A percentile compares a stretch with the other conserved stretches of the same genome.
Conservation (phyloP, 2,113 vertebrate genomes). For the Trogon melanurus region DNA sequence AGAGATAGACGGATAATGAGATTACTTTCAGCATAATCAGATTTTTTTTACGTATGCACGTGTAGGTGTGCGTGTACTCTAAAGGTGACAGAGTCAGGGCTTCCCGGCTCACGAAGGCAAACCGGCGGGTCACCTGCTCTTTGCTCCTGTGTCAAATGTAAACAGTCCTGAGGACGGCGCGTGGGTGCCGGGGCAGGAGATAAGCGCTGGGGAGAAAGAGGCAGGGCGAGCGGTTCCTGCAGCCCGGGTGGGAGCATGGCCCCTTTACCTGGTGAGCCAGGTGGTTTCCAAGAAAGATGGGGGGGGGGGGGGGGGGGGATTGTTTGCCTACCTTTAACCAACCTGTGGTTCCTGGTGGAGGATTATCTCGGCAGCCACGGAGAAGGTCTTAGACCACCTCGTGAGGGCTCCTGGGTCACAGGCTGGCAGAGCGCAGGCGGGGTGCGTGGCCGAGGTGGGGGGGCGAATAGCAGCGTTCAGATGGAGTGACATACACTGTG, state of each 20-base stretch:
- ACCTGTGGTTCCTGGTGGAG: not conserved
- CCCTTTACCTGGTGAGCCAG: constrained; percentile 37
- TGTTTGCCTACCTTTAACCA: not conserved
- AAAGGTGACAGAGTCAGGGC: not conserved
- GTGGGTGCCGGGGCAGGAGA: constrained; percentile 34
- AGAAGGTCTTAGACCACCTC: not conserved
- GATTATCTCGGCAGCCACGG: not conserved
- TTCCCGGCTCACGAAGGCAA: not conserved
- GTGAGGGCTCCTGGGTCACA: too few species aligned
- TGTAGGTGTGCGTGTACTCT: not conserved
- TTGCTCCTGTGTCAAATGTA: constrained; percentile 43
- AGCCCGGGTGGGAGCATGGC: not conserved
- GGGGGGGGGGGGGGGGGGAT: not conserved
- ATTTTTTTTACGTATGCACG: not conserved
- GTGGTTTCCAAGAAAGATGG: constrained; percentile 26
- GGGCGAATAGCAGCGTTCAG: not conserved
- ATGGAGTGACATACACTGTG: not conserved
- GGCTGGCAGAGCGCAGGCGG: not conserved
- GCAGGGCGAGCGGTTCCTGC: not conserved
- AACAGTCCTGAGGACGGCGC: not conserved
- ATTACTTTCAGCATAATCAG: not conserved
- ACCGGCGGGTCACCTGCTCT: constrained; percentile 42
- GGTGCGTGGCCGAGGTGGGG: not conserved
- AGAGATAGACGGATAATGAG: not conserved
- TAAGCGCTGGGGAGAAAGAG: not conserved